phyloP scores from a whole-genome alignment of 2,888 invertebrate species.

The Criorhina ranunculi region DNA sequence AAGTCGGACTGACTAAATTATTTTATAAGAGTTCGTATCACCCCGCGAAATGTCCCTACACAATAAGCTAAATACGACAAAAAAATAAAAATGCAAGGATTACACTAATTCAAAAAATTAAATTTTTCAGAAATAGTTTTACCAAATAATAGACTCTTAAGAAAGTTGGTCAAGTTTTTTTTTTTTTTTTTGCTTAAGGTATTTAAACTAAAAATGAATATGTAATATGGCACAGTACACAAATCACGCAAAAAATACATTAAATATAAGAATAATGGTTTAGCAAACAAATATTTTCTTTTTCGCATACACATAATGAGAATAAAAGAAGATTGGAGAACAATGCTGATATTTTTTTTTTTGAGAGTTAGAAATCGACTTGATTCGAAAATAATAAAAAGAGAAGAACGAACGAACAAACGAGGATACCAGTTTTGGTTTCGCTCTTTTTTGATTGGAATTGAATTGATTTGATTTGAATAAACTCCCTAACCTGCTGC shows the following conservation, averaged over 20 bases:
- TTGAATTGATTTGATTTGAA: conserved; percentile 83
- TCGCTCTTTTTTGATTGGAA: conserved; percentile 71
- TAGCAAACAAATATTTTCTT: conserved; percentile 60
- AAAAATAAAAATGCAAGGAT: conserved; percentile 44
- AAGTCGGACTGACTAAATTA: conserved; percentile 30
- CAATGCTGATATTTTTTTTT: conserved; percentile 79
- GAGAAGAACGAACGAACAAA: conserved; percentile 77
- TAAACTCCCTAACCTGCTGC: conserved; percentile 90
- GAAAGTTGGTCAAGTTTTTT: conserved; percentile 25
- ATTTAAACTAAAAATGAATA: conserved; percentile 38
- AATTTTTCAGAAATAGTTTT: conserved; percentile 11
- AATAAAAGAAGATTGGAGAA: conserved; percentile 79
- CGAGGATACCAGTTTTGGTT: conserved; percentile 73
- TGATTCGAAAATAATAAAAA: conserved; percentile 83
- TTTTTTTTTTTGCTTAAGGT: neutral
- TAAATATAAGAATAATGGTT: conserved; percentile 37
- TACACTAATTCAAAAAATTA: conserved; percentile 29
- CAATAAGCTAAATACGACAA: conserved; percentile 36
- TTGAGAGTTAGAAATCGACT: conserved; percentile 78
- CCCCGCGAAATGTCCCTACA: conserved; percentile 20
- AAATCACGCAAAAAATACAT: conserved; percentile 52
- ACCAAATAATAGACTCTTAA: conserved; percentile 10
- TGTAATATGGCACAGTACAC: conserved; percentile 30
- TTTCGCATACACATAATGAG: conserved; percentile 77
- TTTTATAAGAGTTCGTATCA: conserved; percentile 36